phyloP scores from a whole-genome alignment of 2,888 invertebrate genomes.

The Rhopalosiphum nymphaeae region DNA sequence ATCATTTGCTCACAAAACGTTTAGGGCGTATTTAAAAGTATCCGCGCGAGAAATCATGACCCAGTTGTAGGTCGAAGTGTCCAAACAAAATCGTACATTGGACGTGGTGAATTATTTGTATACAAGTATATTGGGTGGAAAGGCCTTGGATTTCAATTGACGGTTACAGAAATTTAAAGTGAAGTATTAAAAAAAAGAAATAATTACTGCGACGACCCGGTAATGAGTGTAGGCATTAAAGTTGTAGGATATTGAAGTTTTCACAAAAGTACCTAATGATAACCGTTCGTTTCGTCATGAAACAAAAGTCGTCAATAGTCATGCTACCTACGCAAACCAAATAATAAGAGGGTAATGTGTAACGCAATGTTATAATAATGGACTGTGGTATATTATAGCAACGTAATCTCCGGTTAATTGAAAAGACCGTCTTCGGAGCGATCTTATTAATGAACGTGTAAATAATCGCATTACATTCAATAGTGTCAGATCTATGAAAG shows the following conservation, averaged over 20 bases:
- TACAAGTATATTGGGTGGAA: neutral
- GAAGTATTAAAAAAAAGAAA: neutral
- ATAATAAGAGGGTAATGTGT: neutral
- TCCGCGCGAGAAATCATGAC: neutral
- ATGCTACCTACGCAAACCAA: neutral
- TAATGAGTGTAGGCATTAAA: neutral
- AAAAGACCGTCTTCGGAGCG: neutral
- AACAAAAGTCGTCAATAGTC: neutral
- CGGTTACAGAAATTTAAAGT: neutral
- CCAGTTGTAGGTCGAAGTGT: neutral
- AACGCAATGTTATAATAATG: neutral
- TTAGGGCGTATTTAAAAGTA: slow-evolving; percentile 1
- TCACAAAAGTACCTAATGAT: neutral
- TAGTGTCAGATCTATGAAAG: neutral
- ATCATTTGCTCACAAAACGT: neutral
- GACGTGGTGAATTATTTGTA: neutral
- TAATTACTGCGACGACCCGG: neutral
- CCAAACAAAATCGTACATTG: neutral
- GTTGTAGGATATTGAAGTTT: neutral
- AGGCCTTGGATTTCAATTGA: neutral
- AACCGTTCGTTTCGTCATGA: neutral
- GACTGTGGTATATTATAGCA: neutral
- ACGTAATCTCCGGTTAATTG: neutral
- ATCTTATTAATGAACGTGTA: neutral
- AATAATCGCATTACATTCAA: neutral